Evolutionary conservation across 2,888 invertebrate genomes (phyloP).

Genomic region (Ornithoptera alexandrae): DNA sequence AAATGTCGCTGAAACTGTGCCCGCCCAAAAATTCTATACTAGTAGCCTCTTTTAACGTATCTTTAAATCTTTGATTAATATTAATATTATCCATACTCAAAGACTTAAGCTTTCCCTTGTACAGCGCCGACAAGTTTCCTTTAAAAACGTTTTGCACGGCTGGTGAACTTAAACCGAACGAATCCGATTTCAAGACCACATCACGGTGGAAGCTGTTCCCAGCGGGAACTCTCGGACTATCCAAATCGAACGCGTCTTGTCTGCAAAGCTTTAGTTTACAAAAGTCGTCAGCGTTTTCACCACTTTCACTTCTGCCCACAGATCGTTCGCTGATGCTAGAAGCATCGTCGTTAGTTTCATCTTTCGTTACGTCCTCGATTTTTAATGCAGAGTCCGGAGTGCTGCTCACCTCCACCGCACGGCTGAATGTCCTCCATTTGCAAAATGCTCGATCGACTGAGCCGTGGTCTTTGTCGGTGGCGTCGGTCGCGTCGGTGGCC

Average conservation of each 20-base stretch:
- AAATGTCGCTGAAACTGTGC: conserved; percentile 51
- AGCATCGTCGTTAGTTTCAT: conserved; percentile 62
- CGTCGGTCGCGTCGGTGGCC: conserved; percentile 21
- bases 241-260: conserved; percentile 42
- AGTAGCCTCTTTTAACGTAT: conserved; percentile 63
- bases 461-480: conserved; percentile 48
- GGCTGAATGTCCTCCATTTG: conserved; percentile 46
- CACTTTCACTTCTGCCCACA: conserved; percentile 36
- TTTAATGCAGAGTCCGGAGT: conserved; percentile 45
- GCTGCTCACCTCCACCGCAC: conserved; percentile 33
- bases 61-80: conserved; percentile 50
- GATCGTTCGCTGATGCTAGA: conserved; percentile 39
- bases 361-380: conserved; percentile 60
- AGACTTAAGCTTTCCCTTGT: conserved; percentile 70
- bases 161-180: conserved; percentile 39
- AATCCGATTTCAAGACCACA: conserved; percentile 50
- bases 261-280: conserved; percentile 42
- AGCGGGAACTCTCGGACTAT: conserved; percentile 33
- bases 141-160: conserved; percentile 54
- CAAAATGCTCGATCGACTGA: conserved; percentile 66
- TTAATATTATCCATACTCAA: conserved; percentile 68
- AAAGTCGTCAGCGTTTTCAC: conserved; percentile 55
- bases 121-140: conserved; percentile 54
- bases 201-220: conserved; percentile 38
- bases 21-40: conserved; percentile 61